Conservation (phyloP, 2,797 vertebrate species). For the Anguilla megastoma region DNA sequence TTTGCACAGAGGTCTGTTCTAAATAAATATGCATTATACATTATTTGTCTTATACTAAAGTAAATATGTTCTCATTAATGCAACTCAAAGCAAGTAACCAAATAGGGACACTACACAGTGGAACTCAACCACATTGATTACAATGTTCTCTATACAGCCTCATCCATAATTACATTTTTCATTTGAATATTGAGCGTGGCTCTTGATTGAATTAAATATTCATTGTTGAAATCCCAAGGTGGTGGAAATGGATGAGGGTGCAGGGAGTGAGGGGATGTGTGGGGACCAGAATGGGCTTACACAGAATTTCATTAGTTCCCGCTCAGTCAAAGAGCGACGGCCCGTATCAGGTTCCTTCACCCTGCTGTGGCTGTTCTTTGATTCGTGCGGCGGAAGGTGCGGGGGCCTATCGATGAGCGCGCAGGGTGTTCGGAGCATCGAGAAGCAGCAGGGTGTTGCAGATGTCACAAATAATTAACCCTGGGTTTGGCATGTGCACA, state of each 20-base stretch:
- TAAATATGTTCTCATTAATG: background rate
- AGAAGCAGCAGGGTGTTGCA: slow-evolving; percentile 37
- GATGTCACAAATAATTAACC: slow-evolving; percentile 48
- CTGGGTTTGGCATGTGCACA: slow-evolving; percentile 14
- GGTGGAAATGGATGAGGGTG: background rate
- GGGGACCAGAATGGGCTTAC: background rate
- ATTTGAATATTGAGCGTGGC: background rate
- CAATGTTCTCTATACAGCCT: background rate
- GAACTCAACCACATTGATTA: background rate
- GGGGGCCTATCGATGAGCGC: background rate
- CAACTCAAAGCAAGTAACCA: background rate
- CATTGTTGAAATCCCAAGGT: slow-evolving; percentile 8
- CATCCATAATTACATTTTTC: slow-evolving; percentile 3
- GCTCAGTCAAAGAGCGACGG: slow-evolving; percentile 9
- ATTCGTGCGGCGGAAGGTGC: background rate
- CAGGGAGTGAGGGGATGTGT: background rate
- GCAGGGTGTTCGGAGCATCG: background rate
- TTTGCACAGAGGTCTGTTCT: background rate
- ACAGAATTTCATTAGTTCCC: slow-evolving; percentile 11
- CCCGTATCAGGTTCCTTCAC: background rate
- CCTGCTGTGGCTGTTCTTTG: background rate
- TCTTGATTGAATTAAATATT: slow-evolving; percentile 12
- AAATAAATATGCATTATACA: background rate
- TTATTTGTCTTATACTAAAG: background rate
- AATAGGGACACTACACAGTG: background rate